Evolutionary conservation across 2,888 invertebrate genomes (phyloP), one percentile per base, ranked within the genome.

Genomic region (Neoaliturus tenellus): DNA sequence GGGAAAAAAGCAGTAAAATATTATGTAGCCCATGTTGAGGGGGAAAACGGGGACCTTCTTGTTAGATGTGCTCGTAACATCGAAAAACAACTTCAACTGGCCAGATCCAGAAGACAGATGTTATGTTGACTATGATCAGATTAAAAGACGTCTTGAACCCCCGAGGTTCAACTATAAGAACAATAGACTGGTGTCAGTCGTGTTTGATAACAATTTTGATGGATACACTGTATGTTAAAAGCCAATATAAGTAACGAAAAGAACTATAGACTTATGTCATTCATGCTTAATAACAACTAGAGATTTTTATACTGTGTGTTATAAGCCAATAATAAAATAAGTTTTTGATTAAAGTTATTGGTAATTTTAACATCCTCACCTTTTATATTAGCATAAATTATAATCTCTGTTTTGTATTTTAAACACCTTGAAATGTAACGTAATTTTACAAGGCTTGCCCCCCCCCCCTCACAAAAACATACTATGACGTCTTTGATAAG

Each of bases 31-130:
- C 28, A 48, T 20, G 78, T 78, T 23, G 78, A 78, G 48, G 44
- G 20, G 12, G 31, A 78, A 41, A 78, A 20, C 28, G 31, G 23
- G 23, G 78, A 23, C 41, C 41, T 78, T 48, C 48, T 78, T 48
- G 78, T 78, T n/a, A 23, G 78, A 48, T 78, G 78, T 78, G 78
- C 44, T 23, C 41, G 78, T 20, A 41, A 78, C 39, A 78, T 78
- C 31, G 31, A 23, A 41, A 41, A 78, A 44, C 48, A 48, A 23
- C 48, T 78, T 78, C 48, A 78, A 78, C n/a, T 78, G 78, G 78
- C 44, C 78, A 25, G 25, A 44, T 41, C 78, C 78, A 20, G 78
- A 39, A 25, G 78, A 78, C 44, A 14, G 44, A 23, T 78, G 78
- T 41, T 41, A 10, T 17, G 28, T 73, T 3, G 73, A 73, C 73